Evolutionary conservation across 2,797 vertebrate genomes (phyloP).

Genomic region (Smutsia temminckii): DNA sequence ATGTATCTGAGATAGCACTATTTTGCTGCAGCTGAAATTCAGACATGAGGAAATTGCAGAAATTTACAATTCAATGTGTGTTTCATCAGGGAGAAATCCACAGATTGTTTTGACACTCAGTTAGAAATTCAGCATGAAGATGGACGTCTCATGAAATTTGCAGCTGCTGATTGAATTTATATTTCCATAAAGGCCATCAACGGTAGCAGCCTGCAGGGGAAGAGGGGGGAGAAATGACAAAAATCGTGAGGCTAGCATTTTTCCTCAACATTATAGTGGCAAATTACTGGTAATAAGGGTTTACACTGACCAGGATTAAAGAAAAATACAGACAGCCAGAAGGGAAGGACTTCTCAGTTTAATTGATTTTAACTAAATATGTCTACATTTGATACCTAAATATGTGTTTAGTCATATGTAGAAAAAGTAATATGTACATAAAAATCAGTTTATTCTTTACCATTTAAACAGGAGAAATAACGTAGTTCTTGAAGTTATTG

Average conservation of each 20-base stretch:
- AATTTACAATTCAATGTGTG: conserved; percentile 92
- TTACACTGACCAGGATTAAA: conserved; percentile 84
- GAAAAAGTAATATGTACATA: conserved; percentile 63
- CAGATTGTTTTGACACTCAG: conserved; percentile 94
- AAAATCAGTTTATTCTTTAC: conserved; percentile 64
- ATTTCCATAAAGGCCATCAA: conserved; percentile 94
- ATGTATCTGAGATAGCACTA: conserved; percentile 77
- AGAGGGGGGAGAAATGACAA: conserved; percentile 82
- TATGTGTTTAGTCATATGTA: conserved; percentile 79
- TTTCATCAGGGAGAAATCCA: conserved; percentile 89
- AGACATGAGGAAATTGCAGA: conserved; percentile 87
- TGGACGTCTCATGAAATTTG: conserved; percentile 95
- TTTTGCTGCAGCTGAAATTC: conserved; percentile 88
- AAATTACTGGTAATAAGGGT: conserved; percentile 87
- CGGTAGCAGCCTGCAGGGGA: conserved; percentile 88
- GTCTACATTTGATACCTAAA: conserved; percentile 83
- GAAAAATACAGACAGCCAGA: conserved; percentile 82
- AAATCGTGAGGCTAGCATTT: conserved; percentile 85
- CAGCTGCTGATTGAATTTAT: conserved; percentile 96
- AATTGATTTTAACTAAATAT: conserved; percentile 86
- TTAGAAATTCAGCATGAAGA: conserved; percentile 93
- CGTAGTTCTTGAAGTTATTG: conserved; percentile 65
- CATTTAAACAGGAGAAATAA: conserved; percentile 73
- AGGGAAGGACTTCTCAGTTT: conserved; percentile 81
- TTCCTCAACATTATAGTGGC: conserved; percentile 80